Percentiles rank a stretch among this genome's conserved stretches.
Evolutionary conservation across 23 tunicate genomes (phyloP).

Genomic region (Diplosoma virens): DNA sequence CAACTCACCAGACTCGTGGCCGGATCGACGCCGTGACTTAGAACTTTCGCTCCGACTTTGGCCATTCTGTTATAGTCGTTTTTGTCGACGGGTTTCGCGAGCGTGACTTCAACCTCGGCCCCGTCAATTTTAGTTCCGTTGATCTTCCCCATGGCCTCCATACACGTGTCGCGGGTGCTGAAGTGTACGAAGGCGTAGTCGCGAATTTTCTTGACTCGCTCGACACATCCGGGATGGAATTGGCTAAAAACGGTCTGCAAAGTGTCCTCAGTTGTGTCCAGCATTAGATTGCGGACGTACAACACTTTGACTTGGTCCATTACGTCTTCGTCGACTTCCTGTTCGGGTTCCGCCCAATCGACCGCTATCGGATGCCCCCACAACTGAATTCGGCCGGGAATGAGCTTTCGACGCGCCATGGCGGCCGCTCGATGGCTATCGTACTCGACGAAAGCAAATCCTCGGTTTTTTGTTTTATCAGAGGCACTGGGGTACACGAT

Average conservation of each 20-base stretch:
- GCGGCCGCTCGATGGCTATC: constrained; percentile 89
- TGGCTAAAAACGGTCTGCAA: constrained; percentile 91
- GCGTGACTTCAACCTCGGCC: constrained; percentile 83
- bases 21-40: constrained; percentile 22
- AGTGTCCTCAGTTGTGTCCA: constrained; percentile 98
- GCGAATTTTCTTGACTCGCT: constrained; percentile 89
- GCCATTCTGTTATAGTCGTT: constrained; percentile 96
- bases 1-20: constrained; percentile 1
- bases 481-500: constrained; percentile 96
- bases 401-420: constrained; percentile 91
- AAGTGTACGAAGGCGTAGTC: constrained; percentile 90
- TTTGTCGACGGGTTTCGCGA: constrained; percentile 99
- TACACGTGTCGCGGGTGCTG: constrained; percentile 67
- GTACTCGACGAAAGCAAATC: constrained; percentile 96
- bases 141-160: constrained; percentile 63
- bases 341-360: constrained; percentile 99
- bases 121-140: constrained; percentile 66
- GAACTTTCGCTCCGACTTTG: constrained; percentile 97
- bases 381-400: constrained; percentile 96
- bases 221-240: constrained; percentile 81
- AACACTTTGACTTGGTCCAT: constrained; percentile 98
- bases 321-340: constrained; percentile 94
- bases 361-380: constrained; percentile 99
- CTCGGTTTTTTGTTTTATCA: constrained; percentile 93
- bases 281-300: constrained; percentile 97